Conservation (phyloP, 2,888 invertebrate genomes). For the Lutraria lutraria region DNA sequence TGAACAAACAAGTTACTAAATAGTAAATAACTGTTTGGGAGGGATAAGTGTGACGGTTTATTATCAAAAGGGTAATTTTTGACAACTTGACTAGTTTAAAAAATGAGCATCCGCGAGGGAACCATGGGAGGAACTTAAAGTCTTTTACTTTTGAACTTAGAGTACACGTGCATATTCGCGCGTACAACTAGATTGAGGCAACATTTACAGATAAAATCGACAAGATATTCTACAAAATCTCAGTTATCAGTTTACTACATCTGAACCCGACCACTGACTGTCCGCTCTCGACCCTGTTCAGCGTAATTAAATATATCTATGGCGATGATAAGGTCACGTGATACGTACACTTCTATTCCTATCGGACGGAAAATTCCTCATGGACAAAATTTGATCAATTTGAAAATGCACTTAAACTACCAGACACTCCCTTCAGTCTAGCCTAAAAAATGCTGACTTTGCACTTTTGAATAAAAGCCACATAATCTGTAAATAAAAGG, state of each 20-base stretch:
- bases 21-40: too few relatives aligned
- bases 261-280: background rate
- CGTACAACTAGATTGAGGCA: background rate
- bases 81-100: too few relatives aligned
- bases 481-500: background rate
- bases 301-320: background rate
- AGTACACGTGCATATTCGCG: slow-evolving; percentile 8
- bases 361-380: background rate
- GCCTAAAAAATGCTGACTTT: background rate
- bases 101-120: too few relatives aligned
- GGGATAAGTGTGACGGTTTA: too few relatives aligned
- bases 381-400: background rate
- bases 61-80: too few relatives aligned
- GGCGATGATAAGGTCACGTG: background rate
- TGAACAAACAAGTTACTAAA: too few relatives aligned
- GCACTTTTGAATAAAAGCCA: background rate
- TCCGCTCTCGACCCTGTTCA: background rate
- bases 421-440: background rate
- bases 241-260: background rate
- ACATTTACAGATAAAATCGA: background rate
- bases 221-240: background rate
- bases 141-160: background rate
- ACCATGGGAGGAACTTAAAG: background rate
- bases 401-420: background rate
- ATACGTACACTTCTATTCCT: background rate